These are phyloP conservation scores for Lycaena phlaeas DNA, from an alignment of 2,888 invertebrate genomes.

Conservation along the genomic window DNA sequence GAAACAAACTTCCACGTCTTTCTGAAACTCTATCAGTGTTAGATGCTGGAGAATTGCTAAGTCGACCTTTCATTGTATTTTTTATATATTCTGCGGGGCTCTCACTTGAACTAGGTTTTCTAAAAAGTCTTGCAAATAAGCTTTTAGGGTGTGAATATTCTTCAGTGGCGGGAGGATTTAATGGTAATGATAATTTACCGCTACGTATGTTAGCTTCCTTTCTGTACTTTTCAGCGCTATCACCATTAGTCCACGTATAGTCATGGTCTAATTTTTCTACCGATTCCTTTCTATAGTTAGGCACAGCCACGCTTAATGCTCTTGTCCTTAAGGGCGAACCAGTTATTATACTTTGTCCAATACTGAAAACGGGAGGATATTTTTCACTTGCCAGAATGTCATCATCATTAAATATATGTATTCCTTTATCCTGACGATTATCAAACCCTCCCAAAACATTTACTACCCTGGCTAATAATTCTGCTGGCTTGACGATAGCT, in stretches of 20 bases:
- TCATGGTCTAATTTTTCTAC: slow-evolving; percentile 61
- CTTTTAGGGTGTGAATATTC: slow-evolving; percentile 34
- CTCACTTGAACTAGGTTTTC: slow-evolving; percentile 45
- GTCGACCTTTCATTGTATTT: slow-evolving; percentile 46
- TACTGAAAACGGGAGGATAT: slow-evolving; percentile 65
- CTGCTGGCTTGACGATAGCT: slow-evolving; percentile 82
- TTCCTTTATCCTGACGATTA: slow-evolving; percentile 64
- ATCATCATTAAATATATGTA: slow-evolving; percentile 81
- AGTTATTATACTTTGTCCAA: slow-evolving; percentile 56
- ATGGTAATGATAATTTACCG: slow-evolving; percentile 56
- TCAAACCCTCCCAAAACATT: slow-evolving; percentile 80
- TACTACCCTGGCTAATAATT: slow-evolving; percentile 83
- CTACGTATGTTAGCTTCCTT: slow-evolving; percentile 59
- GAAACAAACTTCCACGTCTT: slow-evolving; percentile 52
- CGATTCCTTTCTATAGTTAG: slow-evolving; percentile 55
- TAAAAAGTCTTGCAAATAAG: slow-evolving; percentile 43
- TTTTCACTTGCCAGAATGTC: slow-evolving; percentile 82
- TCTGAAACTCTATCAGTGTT: slow-evolving; percentile 35
- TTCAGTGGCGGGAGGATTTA: slow-evolving; percentile 28
- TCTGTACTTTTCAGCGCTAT: slow-evolving; percentile 73
- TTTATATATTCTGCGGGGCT: slow-evolving; percentile 47
- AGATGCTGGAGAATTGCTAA: slow-evolving; percentile 34
- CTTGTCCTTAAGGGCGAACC: slow-evolving; percentile 65
- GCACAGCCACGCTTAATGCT: slow-evolving; percentile 75
- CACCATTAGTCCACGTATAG: slow-evolving; percentile 80